A percentile compares a stretch with the other conserved stretches of the same genome.
These are phyloP conservation scores for Anneissia japonica DNA, from an alignment of 35 echinoderm and acorn worm genomes.

Conservation along the genomic window DNA sequence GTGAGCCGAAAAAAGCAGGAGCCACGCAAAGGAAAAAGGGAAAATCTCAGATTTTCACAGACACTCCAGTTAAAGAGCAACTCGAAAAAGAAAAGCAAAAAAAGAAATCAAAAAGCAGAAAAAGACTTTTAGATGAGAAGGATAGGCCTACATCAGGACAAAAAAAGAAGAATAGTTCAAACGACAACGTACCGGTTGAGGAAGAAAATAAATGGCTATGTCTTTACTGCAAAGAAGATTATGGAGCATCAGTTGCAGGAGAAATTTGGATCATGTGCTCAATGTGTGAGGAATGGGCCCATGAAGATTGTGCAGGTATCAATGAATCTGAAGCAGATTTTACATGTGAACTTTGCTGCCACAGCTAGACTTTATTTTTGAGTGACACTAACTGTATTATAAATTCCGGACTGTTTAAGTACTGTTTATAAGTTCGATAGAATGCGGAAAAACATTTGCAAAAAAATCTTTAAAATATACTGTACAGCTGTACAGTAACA, in stretches of 20 bases:
- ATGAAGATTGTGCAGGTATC: background rate
- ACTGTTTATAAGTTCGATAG: too few species aligned
- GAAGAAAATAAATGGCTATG: background rate
- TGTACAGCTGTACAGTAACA: too few species aligned
- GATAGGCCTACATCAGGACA: too few species aligned
- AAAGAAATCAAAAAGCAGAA: background rate
- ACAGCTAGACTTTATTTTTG: too few species aligned
- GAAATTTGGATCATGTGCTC: slow-evolving; percentile 2
- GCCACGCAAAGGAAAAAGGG: slow-evolving; percentile 10
- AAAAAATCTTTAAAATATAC: too few species aligned
- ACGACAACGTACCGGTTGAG: too few species aligned
- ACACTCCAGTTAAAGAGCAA: slow-evolving; percentile 1
- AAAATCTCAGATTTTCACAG: background rate
- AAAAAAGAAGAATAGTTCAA: too few species aligned
- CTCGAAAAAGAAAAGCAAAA: background rate
- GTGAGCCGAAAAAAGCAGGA: background rate
- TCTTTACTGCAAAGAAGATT: background rate
- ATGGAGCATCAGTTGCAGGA: background rate
- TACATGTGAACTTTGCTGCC: background rate
- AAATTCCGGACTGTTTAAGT: too few species aligned
- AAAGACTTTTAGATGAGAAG: background rate
- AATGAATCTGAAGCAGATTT: slow-evolving; percentile 4
- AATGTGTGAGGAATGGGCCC: background rate
- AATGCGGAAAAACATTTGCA: too few species aligned
- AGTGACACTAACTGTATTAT: too few species aligned